A percentile compares a stretch with the other conserved stretches of the same genome.
Conservation (phyloP, 2,113 vertebrate species). For the Colius striatus region DNA sequence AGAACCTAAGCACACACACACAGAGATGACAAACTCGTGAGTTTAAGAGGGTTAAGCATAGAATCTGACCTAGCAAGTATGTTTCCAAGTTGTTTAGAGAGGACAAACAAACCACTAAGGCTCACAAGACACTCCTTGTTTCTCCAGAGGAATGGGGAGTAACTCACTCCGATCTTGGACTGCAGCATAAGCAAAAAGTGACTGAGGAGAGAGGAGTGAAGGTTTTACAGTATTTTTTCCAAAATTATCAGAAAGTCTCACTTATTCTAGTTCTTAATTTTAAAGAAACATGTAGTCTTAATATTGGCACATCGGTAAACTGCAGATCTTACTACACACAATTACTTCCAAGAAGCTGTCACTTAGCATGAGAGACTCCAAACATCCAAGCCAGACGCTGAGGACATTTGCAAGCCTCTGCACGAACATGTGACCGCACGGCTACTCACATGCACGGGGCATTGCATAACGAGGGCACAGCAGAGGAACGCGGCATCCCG, state of each 20-base stretch:
- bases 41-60: not conserved
- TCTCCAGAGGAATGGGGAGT: not conserved
- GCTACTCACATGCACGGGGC: conserved; percentile 11
- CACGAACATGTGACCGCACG: not conserved
- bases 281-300: accelerated
- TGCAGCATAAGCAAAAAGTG: not conserved
- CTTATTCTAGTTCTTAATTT: not conserved
- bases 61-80: not conserved
- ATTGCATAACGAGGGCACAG: conserved; percentile 36
- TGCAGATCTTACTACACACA: not conserved
- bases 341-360: not conserved
- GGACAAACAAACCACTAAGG: not conserved
- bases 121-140: not conserved
- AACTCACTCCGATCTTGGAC: not conserved
- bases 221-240: not conserved
- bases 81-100: not conserved
- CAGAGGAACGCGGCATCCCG: not conserved
- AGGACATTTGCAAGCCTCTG: not conserved
- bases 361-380: accelerated
- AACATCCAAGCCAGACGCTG: not conserved
- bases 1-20: not conserved
- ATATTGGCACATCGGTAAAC: accelerated
- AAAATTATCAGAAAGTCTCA: not conserved
- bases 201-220: not conserved
- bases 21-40: not conserved